phyloP scores from a whole-genome alignment of 2,888 invertebrate species.

The Actias luna region DNA sequence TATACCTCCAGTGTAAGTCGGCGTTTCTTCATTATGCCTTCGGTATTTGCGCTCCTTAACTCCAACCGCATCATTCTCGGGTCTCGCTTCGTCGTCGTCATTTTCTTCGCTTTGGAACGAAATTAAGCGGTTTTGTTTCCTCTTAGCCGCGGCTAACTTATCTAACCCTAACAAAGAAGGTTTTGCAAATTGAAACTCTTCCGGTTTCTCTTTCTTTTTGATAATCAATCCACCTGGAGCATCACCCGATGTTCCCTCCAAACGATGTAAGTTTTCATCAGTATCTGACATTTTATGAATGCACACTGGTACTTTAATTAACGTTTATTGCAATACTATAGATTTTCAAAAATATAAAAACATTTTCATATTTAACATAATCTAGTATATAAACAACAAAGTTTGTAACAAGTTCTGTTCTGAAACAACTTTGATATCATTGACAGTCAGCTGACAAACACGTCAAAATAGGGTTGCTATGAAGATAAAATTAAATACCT shows the following conservation, averaged over 20 bases:
- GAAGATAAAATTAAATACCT: too few species aligned
- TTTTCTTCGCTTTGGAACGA: slow-evolving; percentile 82
- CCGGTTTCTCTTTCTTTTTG: slow-evolving; percentile 82
- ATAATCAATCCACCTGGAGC: slow-evolving; percentile 87
- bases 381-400: neutral
- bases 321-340: neutral
- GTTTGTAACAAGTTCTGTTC: neutral
- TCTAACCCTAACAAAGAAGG: slow-evolving; percentile 92
- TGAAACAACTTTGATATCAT: neutral
- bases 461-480: too few species aligned
- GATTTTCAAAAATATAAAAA: neutral
- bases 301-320: neutral
- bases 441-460: slow-evolving; percentile 4
- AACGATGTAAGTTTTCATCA: slow-evolving; percentile 85
- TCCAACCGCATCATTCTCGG: slow-evolving; percentile 38
- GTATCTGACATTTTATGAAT: slow-evolving; percentile 60
- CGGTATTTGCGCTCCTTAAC: slow-evolving; percentile 86
- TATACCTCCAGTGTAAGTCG: slow-evolving; percentile 96
- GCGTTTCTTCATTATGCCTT: slow-evolving; percentile 92
- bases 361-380: neutral
- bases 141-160: slow-evolving; percentile 89
- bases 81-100: slow-evolving; percentile 49
- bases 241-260: slow-evolving; percentile 85
- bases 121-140: slow-evolving; percentile 85
- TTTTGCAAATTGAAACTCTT: slow-evolving; percentile 88